Evolutionary conservation across 2,797 vertebrate species (phyloP), one percentile per base, ranked within the genome.

Genomic region (Momotus momota): DNA sequence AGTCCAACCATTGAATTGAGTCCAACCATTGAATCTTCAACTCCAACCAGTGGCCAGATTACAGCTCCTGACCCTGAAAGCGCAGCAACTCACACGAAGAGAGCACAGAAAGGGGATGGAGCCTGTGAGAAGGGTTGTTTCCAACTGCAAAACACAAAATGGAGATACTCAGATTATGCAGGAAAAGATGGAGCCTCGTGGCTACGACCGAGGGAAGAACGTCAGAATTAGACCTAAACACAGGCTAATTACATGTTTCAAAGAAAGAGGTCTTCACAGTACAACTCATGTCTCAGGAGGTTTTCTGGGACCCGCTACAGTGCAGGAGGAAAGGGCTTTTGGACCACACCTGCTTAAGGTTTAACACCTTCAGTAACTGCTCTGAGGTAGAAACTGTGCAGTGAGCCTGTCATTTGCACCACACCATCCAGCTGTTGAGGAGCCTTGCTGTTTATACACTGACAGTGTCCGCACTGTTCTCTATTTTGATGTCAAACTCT

Each of bases 381-480:
- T 35, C 81, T 17, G 40, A 38, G 74, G 46, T 54, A 84, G 73
- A 72, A 85, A 12, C 8, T 1, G 0, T 41, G 40, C 70, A 18
- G 55, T 16, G 31, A 62, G 35, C 31, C 79, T 38, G 23, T 48
- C 67, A 12, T 11, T 35, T 14, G 7, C 41, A 8, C 46, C 5
- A 0, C 2, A 3, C 46, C 54, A 27, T 6, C 57, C 49, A 40
- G 40, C 29, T 9, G 0, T 1, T 4, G 13, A 33, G 35, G 10
- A 18, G 23, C 12, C n/a, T 33, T 35, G 27, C 60, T 61, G n/a
- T 48, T 46, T 23, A 10, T 4, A n/a, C 13, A 6, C 15, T 35
- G 40, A 14, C 45, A 15, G 38, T 4, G 6, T n/a, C 48, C 48
- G 17, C 17, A 7, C 43, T 67, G 6, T 13, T 51, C 1, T 1